Percentiles rank a stretch among this genome's conserved stretches.
Conservation (phyloP, 2,888 invertebrate genomes). For the Dasypogon diadema region DNA sequence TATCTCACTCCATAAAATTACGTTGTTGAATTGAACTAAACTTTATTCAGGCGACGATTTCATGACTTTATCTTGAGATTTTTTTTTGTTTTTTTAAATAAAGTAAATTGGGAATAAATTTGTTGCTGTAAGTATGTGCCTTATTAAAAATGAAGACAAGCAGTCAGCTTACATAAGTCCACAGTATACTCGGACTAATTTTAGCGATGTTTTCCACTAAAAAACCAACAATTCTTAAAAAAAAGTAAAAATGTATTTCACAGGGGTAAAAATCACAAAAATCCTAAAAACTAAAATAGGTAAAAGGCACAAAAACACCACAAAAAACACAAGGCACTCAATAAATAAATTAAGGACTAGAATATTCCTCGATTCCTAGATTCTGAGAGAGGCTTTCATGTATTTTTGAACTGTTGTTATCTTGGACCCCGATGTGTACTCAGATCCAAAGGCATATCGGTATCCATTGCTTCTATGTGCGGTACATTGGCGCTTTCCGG, state of each 20-base stretch:
- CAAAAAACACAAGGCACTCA: constrained; percentile 39
- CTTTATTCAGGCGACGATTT: no score
- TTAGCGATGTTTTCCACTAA: no score
- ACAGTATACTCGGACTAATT: no score
- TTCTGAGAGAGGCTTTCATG: neutral
- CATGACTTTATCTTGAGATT: no score
- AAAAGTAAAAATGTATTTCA: constrained; percentile 36
- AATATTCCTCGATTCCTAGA: neutral
- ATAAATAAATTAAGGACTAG: constrained; percentile 38
- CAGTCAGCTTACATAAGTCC: no score
- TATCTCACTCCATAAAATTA: no score
- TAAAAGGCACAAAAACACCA: constrained; percentile 23
- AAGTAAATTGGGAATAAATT: no score
- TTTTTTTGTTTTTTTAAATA: no score
- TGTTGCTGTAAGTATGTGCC: no score
- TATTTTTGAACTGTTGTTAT: constrained; percentile 33
- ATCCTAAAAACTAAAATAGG: constrained; percentile 1
- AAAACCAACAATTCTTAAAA: constrained; percentile 20
- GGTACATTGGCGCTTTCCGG: neutral
- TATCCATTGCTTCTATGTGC: constrained; percentile 38
- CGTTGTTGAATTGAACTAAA: no score
- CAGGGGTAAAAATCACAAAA: constrained; percentile 30
- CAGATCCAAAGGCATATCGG: constrained; percentile 54
- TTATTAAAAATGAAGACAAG: no score
- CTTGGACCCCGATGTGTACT: constrained; percentile 49